These are phyloP conservation scores for Drosophila subobscura DNA, from an alignment of 1,140 invertebrate genomes.

Conservation along the genomic window DNA sequence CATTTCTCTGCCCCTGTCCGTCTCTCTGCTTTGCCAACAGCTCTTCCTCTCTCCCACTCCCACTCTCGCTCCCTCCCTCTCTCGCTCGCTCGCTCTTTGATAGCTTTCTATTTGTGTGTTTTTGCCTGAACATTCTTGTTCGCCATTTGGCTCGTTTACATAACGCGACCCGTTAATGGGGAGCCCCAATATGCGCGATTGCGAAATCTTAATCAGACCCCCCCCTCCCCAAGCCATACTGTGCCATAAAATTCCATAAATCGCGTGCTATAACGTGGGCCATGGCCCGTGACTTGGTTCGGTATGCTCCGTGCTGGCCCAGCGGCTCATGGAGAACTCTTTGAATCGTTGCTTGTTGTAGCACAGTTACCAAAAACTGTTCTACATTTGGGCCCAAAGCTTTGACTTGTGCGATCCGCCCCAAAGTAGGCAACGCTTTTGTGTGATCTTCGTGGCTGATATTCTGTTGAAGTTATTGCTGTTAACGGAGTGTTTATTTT, in stretches of 20 bases:
- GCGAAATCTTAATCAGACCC: slow-evolving; percentile 27
- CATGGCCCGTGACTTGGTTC: no score
- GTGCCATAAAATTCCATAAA: no score
- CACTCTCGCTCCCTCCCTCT: slow-evolving; percentile 12
- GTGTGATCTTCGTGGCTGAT: no score
- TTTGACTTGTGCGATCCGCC: slow-evolving; percentile 16
- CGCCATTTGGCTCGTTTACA: slow-evolving; percentile 31
- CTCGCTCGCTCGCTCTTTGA: slow-evolving; percentile 11
- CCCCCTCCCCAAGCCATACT: no score
- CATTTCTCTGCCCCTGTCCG: slow-evolving; percentile 13
- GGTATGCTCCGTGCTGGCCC: neutral
- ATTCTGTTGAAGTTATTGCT: no score
- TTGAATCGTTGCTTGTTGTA: neutral
- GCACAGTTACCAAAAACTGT: neutral
- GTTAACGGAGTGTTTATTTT: neutral
- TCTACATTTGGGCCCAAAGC: neutral
- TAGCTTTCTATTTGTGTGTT: slow-evolving; percentile 62
- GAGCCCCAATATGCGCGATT: slow-evolving; percentile 13
- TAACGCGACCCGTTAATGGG: slow-evolving; percentile 23
- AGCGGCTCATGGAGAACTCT: no score
- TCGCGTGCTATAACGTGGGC: no score
- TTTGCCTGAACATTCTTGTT: slow-evolving; percentile 30
- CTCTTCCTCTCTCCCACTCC: slow-evolving; percentile 10
- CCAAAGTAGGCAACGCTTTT: slow-evolving; percentile 46
- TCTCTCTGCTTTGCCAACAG: slow-evolving; percentile 3